A percentile compares a stretch with the other conserved stretches of the same genome.
Evolutionary conservation across 2,888 invertebrate species (phyloP).

Genomic region (Philhelius pedissequus): DNA sequence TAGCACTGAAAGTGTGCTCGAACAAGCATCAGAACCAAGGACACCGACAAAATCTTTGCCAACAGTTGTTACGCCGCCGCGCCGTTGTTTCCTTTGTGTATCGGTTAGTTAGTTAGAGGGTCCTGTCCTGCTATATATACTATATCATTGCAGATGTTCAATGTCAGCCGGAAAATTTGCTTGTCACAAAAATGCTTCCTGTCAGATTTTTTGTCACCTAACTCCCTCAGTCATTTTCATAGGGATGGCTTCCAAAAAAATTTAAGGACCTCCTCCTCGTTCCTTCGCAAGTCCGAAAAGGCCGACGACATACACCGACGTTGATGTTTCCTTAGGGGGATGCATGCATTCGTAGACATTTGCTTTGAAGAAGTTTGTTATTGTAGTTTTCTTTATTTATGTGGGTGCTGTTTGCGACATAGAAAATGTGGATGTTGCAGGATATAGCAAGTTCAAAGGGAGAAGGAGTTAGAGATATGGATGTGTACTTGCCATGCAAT

Average conservation of each 20-base stretch:
- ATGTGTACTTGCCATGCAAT: conserved; percentile 43
- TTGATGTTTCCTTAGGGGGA: conserved; percentile 41
- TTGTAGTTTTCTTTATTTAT: neutral
- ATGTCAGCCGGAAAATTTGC: conserved; percentile 74
- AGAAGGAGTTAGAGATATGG: neutral
- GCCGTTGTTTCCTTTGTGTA: conserved; percentile 58
- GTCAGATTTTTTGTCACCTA: conserved; percentile 73
- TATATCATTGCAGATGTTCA: conserved; percentile 36
- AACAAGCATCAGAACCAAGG: conserved; percentile 22
- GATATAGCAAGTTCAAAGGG: conserved; percentile 42
- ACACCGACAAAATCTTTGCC: neutral
- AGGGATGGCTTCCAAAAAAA: conserved; percentile 2
- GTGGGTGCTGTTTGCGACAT: conserved; percentile 13
- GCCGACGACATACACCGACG: conserved; percentile 14
- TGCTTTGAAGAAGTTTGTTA: neutral
- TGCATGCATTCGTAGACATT: conserved; percentile 6
- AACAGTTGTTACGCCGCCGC: conserved; percentile 60
- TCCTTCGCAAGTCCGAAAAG: neutral
- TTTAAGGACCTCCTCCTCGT: neutral
- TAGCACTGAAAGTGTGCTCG: neutral
- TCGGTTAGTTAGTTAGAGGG: conserved; percentile 44
- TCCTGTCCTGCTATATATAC: neutral
- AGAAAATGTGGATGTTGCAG: conserved; percentile 27
- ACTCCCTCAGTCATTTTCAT: neutral
- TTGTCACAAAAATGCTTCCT: conserved; percentile 77